These are phyloP conservation scores for Brachypalpus laphriformis DNA, from an alignment of 2,888 invertebrate genomes.

Conservation along the genomic window DNA sequence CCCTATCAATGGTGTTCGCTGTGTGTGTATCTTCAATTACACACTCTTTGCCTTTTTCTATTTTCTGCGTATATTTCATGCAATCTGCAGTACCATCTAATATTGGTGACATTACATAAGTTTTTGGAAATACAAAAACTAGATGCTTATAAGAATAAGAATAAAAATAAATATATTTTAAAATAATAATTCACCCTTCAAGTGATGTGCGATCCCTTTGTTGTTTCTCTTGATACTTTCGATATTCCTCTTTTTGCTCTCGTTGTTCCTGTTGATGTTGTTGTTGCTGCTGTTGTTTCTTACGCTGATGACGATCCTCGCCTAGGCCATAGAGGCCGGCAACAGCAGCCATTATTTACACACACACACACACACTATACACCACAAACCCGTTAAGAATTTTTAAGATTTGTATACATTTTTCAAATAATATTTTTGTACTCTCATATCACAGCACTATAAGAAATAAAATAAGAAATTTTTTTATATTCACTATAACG, in stretches of 20 bases:
- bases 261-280: constrained; percentile 84
- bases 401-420: constrained; percentile 34
- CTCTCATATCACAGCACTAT: constrained; percentile 51
- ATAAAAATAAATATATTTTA: neutral
- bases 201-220: constrained; percentile 80
- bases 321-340: constrained; percentile 91
- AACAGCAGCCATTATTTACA: constrained; percentile 88
- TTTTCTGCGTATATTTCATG: constrained; percentile 75
- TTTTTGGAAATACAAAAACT: neutral
- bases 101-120: constrained; percentile 53
- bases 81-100: constrained; percentile 63
- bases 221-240: constrained; percentile 79
- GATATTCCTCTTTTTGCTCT: constrained; percentile 84
- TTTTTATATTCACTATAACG: neutral
- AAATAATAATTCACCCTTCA: constrained; percentile 78
- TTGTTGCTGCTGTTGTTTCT: constrained; percentile 84
- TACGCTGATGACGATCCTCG: constrained; percentile 86
- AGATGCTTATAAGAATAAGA: neutral
- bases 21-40: constrained; percentile 49
- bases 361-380: neutral
- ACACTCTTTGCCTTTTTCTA: constrained; percentile 65
- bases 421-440: constrained; percentile 21
- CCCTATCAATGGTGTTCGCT: constrained; percentile 30
- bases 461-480: neutral
- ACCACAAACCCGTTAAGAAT: neutral